Evolutionary conservation across 1,140 invertebrate genomes (phyloP), one percentile per base, ranked within the genome.

Genomic region (Drosophila sturtevanti): DNA sequence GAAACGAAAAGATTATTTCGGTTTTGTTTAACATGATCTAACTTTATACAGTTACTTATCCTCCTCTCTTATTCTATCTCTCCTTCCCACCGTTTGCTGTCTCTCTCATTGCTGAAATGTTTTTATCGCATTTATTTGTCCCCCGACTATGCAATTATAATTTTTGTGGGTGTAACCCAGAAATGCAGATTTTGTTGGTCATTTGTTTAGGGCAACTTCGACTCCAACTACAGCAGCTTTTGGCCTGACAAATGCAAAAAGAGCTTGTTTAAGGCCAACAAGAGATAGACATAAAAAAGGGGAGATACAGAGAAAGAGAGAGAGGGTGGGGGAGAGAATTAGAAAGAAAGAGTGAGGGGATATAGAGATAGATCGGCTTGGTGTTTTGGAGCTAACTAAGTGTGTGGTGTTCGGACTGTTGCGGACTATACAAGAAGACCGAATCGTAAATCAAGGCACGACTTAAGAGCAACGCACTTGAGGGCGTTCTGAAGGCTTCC

Each of bases 361-460:
- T 41, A n/a, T 0, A 44, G 41, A 18, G 16, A 48, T 16, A 54
- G 51, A 56, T 56, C 35, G 16, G 34, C 58, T 22, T 24, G 58
- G 37, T 34, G 34, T 24, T 41, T 60, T 60, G 7, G 56, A 38
- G 21, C 59, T 41, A 61, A 61, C 34, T 61, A 61, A 61, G 59
- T 61, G 59, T 61, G 59, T 61, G 60, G 60, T 31, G 60, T 41
- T 44, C 4, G 41, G 59, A 22, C 41, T 44, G 56, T 60, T 60
- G 56, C 56, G 56, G 41, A 44, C 41, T 44, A n/a, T n/a, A 16
- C 41, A 44, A 44, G 41, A 16, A 44, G 59, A 51, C 60, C 60
- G 12, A 48, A 62, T 62, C 60, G 60, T 62, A 62, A 62, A 62
- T 62, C 60, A 62, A 62, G 60, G 35, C 60, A 38, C 38, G 22